phyloP scores from a whole-genome alignment of 2,888 invertebrate genomes.

The Lithophane socia region DNA sequence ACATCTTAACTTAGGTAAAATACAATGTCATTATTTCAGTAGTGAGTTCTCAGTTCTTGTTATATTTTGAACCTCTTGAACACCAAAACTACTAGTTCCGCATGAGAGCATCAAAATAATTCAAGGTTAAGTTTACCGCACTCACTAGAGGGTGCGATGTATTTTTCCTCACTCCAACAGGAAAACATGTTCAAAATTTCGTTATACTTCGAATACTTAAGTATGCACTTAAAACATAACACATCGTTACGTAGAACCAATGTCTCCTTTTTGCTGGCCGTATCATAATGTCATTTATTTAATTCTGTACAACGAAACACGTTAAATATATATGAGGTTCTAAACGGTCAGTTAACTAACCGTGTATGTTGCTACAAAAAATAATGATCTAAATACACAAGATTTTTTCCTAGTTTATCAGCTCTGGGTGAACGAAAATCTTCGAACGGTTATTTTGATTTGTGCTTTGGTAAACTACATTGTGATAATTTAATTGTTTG shows the following conservation, averaged over 20 bases:
- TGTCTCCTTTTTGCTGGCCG: background rate
- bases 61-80: conserved; percentile 15
- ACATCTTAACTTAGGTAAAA: background rate
- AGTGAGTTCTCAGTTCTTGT: background rate
- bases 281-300: background rate
- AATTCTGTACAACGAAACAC: background rate
- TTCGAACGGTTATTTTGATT: background rate
- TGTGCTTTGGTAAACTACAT: background rate
- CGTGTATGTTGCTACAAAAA: background rate
- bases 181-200: conserved; percentile 41
- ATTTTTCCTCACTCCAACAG: conserved; percentile 36
- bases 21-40: background rate
- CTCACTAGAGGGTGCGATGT: conserved; percentile 25
- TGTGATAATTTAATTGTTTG: conserved; percentile 14
- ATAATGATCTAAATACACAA: background rate
- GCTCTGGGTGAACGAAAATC: background rate
- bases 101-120: conserved; percentile 38
- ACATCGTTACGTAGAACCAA: background rate
- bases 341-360: background rate
- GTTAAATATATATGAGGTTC: too few species aligned
- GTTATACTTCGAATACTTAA: conserved; percentile 9
- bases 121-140: conserved; percentile 44
- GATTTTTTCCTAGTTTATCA: background rate
- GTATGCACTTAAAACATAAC: too few species aligned
- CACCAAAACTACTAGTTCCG: conserved; percentile 12